Evolutionary conservation across 2,888 invertebrate genomes (phyloP).

Genomic region (Ametastegia equiseti): DNA sequence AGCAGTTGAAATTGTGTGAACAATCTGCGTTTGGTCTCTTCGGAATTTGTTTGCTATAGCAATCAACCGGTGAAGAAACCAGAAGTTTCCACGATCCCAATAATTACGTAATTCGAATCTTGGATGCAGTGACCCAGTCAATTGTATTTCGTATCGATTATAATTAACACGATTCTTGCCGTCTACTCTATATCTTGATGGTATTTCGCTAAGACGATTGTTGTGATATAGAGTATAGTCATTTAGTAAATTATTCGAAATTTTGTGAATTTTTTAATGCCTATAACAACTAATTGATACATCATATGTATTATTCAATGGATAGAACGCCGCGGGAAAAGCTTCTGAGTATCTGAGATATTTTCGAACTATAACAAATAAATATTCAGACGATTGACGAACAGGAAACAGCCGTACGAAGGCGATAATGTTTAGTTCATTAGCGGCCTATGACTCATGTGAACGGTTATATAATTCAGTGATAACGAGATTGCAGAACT

Average conservation of each 20-base stretch:
- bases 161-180: background rate
- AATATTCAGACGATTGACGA: background rate
- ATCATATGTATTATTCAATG: background rate
- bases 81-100: constrained; percentile 10
- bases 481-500: background rate
- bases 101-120: constrained; percentile 18
- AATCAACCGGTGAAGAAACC: background rate
- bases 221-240: background rate
- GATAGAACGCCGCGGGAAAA: background rate
- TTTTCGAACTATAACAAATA: background rate
- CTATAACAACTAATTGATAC: background rate
- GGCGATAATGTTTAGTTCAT: constrained; percentile 17
- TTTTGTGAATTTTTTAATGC: background rate
- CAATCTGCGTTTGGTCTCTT: background rate
- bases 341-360: background rate
- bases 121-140: constrained; percentile 20
- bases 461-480: background rate
- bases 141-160: background rate
- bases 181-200: background rate
- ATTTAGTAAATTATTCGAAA: background rate
- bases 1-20: background rate
- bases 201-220: background rate
- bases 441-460: background rate
- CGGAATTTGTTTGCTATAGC: background rate
- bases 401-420: constrained; percentile 10